Evolutionary conservation across 2,888 invertebrate genomes (phyloP), one percentile per base, ranked within the genome.

Genomic region (Sceliomorpha sp.): DNA sequence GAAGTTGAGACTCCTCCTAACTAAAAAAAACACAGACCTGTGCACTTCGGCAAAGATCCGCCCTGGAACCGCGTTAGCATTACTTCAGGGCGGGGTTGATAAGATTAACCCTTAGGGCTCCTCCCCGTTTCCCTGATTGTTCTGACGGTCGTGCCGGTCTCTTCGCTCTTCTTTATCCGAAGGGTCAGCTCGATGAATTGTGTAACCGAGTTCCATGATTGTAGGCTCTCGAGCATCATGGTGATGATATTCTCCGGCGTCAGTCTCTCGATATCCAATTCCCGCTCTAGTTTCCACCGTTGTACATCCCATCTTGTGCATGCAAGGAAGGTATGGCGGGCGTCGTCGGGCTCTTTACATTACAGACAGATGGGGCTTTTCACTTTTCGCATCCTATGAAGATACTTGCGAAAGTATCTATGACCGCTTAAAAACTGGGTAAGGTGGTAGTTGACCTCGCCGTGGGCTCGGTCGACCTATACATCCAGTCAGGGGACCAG

Each of bases 241-340:
- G 15, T 10, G 7, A 70, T 34, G 31, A 72, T 44, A 32, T 58
- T 69, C 7, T 67, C 55, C 0, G 69, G 55, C 2, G 37, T 40
- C 14, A 63, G 17, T 13, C n/a, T 10, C n/a, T n/a, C n/a, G n/a
- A n/a, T n/a, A n/a, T n/a, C n/a, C n/a, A n/a, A n/a, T n/a, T n/a
- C n/a, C n/a, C n/a, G n/a, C n/a, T n/a, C n/a, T n/a, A n/a, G 10
- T 56, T 55, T 59, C 63, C 70, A 8, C 15, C 8, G n/a, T n/a
- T n/a, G n/a, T n/a, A n/a, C 1, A 6, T 24, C 17, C 55, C 63
- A 67, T 15, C 60, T 37, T 8, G 26, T 31, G 12, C 74, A 76
- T 0, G 32, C 8, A 29, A 73, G 73, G 32, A 74, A 62, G 1
- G 71, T 72, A 37, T 72, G 72, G 5, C 55, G n/a, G 1, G 47